Conservation (phyloP, 2,888 invertebrate species). For the Poecilobothrus nobilitatus region DNA sequence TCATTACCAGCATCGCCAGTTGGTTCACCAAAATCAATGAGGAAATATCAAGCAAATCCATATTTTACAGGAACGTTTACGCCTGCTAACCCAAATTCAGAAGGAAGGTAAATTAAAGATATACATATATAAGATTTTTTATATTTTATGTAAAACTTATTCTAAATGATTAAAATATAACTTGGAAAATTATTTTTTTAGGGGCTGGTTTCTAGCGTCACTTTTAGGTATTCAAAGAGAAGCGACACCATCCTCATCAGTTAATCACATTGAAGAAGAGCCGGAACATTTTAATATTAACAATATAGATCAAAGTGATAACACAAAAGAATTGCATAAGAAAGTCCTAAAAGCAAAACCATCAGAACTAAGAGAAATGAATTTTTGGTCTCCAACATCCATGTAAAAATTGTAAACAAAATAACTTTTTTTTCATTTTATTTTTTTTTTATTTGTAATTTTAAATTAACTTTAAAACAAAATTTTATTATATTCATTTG, state of each 20-base stretch:
- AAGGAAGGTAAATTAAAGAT: conserved; percentile 20
- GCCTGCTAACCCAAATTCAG: conserved; percentile 16
- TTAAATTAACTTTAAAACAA: too few relatives aligned
- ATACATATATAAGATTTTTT: neutral
- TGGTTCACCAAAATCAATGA: conserved; percentile 47
- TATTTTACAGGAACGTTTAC: conserved; percentile 49
- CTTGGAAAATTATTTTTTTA: conserved; percentile 29
- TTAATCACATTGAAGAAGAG: conserved; percentile 54
- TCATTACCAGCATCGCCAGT: conserved; percentile 63
- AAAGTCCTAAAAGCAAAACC: conserved; percentile 51
- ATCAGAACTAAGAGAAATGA: conserved; percentile 70
- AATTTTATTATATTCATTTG: too few relatives aligned
- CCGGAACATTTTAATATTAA: conserved; percentile 30
- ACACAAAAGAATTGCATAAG: conserved; percentile 35
- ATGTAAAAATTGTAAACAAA: conserved; percentile 48
- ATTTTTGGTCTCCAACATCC: conserved; percentile 78
- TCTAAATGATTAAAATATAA: too few relatives aligned
- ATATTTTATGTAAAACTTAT: neutral
- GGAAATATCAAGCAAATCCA: conserved; percentile 48
- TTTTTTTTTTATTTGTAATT: too few relatives aligned
- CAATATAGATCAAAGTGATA: conserved; percentile 22
- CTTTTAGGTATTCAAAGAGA: conserved; percentile 59
- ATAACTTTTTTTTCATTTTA: neutral
- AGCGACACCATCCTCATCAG: conserved; percentile 47
- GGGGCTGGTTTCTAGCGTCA: conserved; percentile 59